These are phyloP conservation scores for Heterodera filipjevi DNA, from an alignment of 2,888 invertebrate genomes.

Conservation along the genomic window DNA sequence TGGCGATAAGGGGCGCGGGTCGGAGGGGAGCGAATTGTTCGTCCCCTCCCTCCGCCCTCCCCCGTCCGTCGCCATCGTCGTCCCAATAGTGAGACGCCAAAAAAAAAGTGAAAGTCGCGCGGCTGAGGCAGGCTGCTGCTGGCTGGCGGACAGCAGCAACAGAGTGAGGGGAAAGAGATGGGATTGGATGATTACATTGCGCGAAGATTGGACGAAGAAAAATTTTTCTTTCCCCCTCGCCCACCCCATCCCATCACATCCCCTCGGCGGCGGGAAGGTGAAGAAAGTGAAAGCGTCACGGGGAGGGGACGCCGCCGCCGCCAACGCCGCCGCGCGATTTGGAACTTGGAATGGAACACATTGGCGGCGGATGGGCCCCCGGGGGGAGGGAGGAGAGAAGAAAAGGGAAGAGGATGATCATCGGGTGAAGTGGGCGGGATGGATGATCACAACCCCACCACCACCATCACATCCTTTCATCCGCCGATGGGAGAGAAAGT, in stretches of 20 bases:
- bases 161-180: not conserved
- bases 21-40: not conserved
- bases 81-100: not conserved
- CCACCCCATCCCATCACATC: not conserved
- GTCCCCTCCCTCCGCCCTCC: not conserved
- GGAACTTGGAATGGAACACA: slow-evolving; percentile 8
- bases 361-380: not conserved
- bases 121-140: not conserved
- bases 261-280: not conserved
- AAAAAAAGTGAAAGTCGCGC: slow-evolving; percentile 10
- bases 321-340: not conserved
- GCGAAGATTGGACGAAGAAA: not conserved
- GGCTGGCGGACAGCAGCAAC: not conserved
- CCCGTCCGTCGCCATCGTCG: no score
- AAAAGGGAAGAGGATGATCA: not conserved
- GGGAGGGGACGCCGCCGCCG: not conserved
- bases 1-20: not conserved
- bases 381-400: not conserved
- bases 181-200: slow-evolving; percentile 8
- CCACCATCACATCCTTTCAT: not conserved
- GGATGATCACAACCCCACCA: not conserved
- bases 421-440: not conserved
- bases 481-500: slow-evolving; percentile 12
- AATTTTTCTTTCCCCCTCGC: not conserved
- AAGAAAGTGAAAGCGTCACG: slow-evolving; percentile 9